Base-by-base conservation (phyloP, 2,113 vertebrate genomes). In the Myotis brandtii region DNA sequence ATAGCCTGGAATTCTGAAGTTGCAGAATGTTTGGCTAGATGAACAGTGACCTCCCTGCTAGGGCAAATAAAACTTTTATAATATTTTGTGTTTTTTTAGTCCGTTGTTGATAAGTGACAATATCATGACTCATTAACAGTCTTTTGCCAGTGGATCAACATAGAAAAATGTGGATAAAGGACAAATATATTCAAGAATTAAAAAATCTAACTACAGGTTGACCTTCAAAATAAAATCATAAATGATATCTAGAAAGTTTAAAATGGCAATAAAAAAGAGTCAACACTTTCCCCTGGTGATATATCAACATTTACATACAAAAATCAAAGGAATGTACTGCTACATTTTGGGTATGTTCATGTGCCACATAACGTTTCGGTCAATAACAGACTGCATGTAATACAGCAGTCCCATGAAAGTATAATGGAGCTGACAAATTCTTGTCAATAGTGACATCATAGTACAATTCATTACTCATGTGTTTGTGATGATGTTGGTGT, bases 191-290 rank as follows among this genome's bases (percentile, higher is more conserved):
- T 73, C 27, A 87, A 25, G 30, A 88, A 59, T 54, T 59, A 9
- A 40, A 70, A 76, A 83, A 43, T 52, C 1, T 5, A 75, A 32
- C 27, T 37, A 81, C 10, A 48, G 20, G 84, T 66, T 82, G 89
- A 50, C 18, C 48, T 86, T 87, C 20, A 54, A 54, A 86, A 82
- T 89, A 50, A 86, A 88, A 88, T 84, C 34, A 91, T 43, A 85
- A 46, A 69, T 64, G 16, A 50, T 23, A 6, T 34, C 9, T 67
- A 66, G 14, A 76, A 91, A 75, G 37, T 59, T 88, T 88, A 23
- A 84, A 75, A 88, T 69, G 27, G 16, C 11, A 77, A n/a, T 46
- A 43, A 50, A 75, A 46, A 87, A 84, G 18, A 54, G 16, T 40
- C 16, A 80, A 69, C 2, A n/a, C 9, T 25, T 46, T 43, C 1